Base-by-base conservation (phyloP, 2,797 vertebrate species). In the Chelon labrosus region DNA sequence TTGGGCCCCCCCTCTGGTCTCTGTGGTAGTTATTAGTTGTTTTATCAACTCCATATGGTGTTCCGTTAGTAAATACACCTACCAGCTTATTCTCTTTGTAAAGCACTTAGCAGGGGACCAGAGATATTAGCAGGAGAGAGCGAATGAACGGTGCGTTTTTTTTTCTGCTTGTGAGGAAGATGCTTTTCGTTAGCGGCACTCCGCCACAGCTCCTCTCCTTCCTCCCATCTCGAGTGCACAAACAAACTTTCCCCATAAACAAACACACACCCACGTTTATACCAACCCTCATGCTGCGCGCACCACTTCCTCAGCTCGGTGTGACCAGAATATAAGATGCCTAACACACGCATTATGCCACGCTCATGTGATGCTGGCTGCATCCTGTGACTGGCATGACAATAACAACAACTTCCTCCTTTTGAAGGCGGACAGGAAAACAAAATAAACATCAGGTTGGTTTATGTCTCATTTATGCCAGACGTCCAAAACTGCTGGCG, bases 21-120 rank as follows among this genome's bases (percentile, higher is more conserved):
- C 57, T 77, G 59, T 39, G 62, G 79, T 54, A 79, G 37, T 85
- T 87, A 88, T 88, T 75, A 82, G 59, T 73, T 77, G 70, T 86
- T 85, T 68, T 75, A 86, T 87, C 73, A 82, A 79, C 60, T 79
- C 76, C 80, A 84, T 79, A 83, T 84, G 82, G 39, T 54, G 75
- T 35, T 69, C 54, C 64, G 65, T 69, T 71, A 13, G 65, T 82
- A 83, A 82, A 77, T 37, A 84, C 68, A 81, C 58, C 35, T 51
- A 42, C 31, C 62, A 59, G 57, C 25, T 31, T 61, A 63, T 73
- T 78, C 42, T 65, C 41, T 68, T 51, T 17, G 22, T 42, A 55
- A 73, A 87, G 70, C 55, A 71, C 62, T 58, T 7, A 35, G 65
- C n/a, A 1, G 58, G 73, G 49, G 67, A 56, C 49, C 17, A 1